phyloP scores from a whole-genome alignment of 1,140 invertebrate genomes.

The Pogonomyrmex californicus region DNA sequence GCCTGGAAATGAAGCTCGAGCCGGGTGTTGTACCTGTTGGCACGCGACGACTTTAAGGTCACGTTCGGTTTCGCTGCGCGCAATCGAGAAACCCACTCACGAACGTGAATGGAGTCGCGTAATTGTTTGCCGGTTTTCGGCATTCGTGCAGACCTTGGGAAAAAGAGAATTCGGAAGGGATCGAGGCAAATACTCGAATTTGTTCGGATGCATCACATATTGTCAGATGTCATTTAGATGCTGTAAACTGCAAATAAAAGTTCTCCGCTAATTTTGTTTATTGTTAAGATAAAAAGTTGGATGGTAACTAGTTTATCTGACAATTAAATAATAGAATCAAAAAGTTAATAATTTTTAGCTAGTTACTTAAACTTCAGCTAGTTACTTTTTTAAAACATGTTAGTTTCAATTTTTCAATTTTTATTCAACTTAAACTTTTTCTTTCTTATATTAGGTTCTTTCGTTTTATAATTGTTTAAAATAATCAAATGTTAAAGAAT shows the following conservation, averaged over 20 bases:
- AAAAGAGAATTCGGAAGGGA: not conserved
- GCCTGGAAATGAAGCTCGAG: slow-evolving; percentile 70
- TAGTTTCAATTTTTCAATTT: too few relatives aligned
- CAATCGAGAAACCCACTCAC: slow-evolving; percentile 37
- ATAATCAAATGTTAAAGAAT: too few relatives aligned
- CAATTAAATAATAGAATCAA: too few relatives aligned
- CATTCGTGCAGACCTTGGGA: slow-evolving; percentile 38
- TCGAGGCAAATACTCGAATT: not conserved
- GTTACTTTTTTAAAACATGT: too few relatives aligned
- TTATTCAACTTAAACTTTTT: too few relatives aligned
- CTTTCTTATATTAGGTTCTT: too few relatives aligned
- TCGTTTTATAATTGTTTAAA: too few relatives aligned
- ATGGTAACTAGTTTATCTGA: too few relatives aligned
- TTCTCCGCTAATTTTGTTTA: not conserved
- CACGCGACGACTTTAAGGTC: slow-evolving; percentile 74
- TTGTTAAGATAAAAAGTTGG: not conserved
- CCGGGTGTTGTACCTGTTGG: slow-evolving; percentile 59
- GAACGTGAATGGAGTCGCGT: slow-evolving; percentile 53
- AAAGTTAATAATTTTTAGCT: too few relatives aligned
- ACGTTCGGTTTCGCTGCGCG: slow-evolving; percentile 52
- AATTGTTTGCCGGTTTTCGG: slow-evolving; percentile 32
- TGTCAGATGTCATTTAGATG: not conserved
- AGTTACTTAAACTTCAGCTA: too few relatives aligned
- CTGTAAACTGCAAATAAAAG: not conserved
- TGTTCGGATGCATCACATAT: not conserved